phyloP scores from a whole-genome alignment of 1,140 invertebrate genomes.

The Gryon sp. region DNA sequence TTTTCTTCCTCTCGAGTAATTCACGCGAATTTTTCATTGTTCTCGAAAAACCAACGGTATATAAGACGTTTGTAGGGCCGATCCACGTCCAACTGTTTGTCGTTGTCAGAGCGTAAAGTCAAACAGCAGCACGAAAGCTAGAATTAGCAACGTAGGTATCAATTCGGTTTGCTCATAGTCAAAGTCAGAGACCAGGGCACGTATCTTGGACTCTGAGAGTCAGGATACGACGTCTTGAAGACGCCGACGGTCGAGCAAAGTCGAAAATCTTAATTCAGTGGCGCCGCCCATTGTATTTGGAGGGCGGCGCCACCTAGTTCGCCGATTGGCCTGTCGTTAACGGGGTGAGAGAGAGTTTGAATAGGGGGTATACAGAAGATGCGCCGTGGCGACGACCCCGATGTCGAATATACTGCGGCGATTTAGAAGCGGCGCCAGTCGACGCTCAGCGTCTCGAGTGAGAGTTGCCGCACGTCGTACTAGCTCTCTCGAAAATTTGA shows the following conservation, averaged over 20 bases:
- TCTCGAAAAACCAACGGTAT: constrained; percentile 10
- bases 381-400: constrained; percentile 68
- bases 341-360: constrained; percentile 66
- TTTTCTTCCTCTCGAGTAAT: too few species aligned
- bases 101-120: constrained; percentile 54
- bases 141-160: constrained; percentile 65
- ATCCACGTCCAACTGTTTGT: constrained; percentile 51
- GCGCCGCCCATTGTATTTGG: constrained; percentile 70
- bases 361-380: constrained; percentile 66
- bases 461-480: constrained; percentile 52
- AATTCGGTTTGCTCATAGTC: constrained; percentile 40
- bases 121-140: constrained; percentile 54
- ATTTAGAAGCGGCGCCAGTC: constrained; percentile 67
- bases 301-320: constrained; percentile 70
- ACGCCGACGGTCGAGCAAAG: constrained; percentile 67
- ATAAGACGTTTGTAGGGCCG: constrained; percentile 14
- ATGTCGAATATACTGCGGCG: constrained; percentile 36
- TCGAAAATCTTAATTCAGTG: constrained; percentile 79
- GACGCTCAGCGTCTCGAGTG: constrained; percentile 75
- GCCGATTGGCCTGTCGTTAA: constrained; percentile 72
- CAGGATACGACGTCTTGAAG: constrained; percentile 46
- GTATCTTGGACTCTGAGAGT: constrained; percentile 36
- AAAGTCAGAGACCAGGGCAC: constrained; percentile 28
- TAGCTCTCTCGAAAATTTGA: constrained; percentile 40
- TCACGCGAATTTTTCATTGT: constrained; percentile 1